These are phyloP conservation scores for Leptosomus discolor DNA, from an alignment of 2,113 vertebrate genomes.

Conservation along the genomic window DNA sequence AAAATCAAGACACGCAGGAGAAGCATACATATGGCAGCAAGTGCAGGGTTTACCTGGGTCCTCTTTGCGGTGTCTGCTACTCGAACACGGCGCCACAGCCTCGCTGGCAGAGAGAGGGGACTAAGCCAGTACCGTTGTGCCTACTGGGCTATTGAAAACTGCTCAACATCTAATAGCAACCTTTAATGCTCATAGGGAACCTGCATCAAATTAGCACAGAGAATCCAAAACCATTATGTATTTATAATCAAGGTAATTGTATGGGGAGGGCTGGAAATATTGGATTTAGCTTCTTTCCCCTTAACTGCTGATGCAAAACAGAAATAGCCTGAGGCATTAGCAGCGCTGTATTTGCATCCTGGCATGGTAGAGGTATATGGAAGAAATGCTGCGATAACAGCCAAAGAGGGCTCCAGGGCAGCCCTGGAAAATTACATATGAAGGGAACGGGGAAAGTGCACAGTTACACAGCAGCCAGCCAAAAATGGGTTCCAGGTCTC, in stretches of 20 bases:
- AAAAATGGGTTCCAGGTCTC: not conserved
- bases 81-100: not conserved
- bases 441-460: not conserved
- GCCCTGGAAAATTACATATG: not conserved
- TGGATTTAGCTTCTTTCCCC: not conserved
- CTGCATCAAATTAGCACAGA: not conserved
- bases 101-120: not conserved
- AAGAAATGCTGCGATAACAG: not conserved
- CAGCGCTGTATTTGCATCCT: not conserved
- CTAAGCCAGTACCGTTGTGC: not conserved
- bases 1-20: not conserved
- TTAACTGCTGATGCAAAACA: not conserved
- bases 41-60: not conserved
- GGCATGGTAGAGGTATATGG: not conserved
- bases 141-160: not conserved
- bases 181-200: not conserved
- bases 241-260: not conserved
- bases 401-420: constrained; percentile 2
- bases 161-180: not conserved
- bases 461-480: not conserved
- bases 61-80: not conserved
- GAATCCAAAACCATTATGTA: not conserved
- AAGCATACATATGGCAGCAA: not conserved
- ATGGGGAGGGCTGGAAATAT: not conserved
- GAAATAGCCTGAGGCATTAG: not conserved